phyloP scores from a whole-genome alignment of 2,113 vertebrate genomes.

The Aphyosemion australe region DNA sequence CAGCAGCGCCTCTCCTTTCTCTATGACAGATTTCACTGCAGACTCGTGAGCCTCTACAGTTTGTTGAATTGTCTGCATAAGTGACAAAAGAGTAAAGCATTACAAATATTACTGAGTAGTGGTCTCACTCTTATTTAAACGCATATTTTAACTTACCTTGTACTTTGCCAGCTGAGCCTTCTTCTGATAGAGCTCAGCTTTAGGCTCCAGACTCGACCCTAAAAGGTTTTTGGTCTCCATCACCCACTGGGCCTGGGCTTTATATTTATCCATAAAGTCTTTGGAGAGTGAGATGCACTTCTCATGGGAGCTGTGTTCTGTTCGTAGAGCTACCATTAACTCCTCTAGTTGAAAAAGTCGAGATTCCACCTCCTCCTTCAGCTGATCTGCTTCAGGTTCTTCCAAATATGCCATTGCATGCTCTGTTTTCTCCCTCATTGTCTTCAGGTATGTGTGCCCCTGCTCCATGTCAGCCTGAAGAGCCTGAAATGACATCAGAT shows the following conservation, averaged over 20 bases:
- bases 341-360: slow-evolving; percentile 83
- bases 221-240: slow-evolving; percentile 84
- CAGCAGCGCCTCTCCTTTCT: slow-evolving; percentile 90
- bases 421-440: slow-evolving; percentile 88
- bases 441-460: slow-evolving; percentile 89
- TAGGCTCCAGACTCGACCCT: slow-evolving; percentile 83
- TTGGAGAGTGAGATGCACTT: slow-evolving; percentile 89
- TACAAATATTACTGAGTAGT: neutral
- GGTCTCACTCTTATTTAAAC: neutral
- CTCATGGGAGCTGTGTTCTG: slow-evolving; percentile 84
- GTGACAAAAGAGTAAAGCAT: slow-evolving; percentile 4
- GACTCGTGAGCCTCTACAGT: slow-evolving; percentile 89
- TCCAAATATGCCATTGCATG: slow-evolving; percentile 83
- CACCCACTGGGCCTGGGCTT: slow-evolving; percentile 86
- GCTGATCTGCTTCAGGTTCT: slow-evolving; percentile 78
- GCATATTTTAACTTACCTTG: slow-evolving; percentile 80
- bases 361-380: slow-evolving; percentile 82
- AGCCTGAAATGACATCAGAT: slow-evolving; percentile 53
- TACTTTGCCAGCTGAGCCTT: slow-evolving; percentile 96
- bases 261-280: slow-evolving; percentile 94
- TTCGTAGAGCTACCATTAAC: slow-evolving; percentile 82
- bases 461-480: slow-evolving; percentile 88
- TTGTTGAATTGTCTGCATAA: slow-evolving; percentile 89
- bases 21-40: slow-evolving; percentile 86
- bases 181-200: slow-evolving; percentile 95